Base-by-base conservation (phyloP, 2,888 invertebrate genomes). In the Folsomia candida region DNA sequence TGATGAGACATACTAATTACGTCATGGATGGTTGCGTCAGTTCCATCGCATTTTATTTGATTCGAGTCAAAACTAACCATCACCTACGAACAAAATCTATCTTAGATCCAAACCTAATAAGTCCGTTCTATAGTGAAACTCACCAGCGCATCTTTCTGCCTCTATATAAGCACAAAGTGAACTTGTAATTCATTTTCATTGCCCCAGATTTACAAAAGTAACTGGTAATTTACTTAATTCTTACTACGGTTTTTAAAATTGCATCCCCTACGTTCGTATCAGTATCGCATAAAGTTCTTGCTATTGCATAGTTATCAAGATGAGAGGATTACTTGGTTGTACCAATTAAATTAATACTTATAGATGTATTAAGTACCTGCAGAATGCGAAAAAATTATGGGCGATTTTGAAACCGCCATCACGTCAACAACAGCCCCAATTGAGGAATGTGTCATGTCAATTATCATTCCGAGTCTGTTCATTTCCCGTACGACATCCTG, bases 381-480 rank as follows among this genome's bases (percentile, higher is more conserved):
- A 2, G 89, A 88, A 81, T 89, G 89, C 81, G 83, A 80, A 58
- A 81, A 80, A 11, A 80, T 75, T 6, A 79, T 73, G 1, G 79
- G 76, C 0, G 89, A 88, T 78, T 86, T 86, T 0, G 88, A 86
- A 2, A 86, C 84, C 22, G 84, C 83, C 51, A 90, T 80, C 0
- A 87, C 86, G 74, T 87, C 87, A n/a, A 84, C 82, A 88, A 89
- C 88, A 1, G 89, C 88, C 63, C 84, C 83, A 68, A 86, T 85
- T 11, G 89, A 88, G 0, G 88, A 86, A 81, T 89, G 87, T 1
- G 87, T 87, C 61, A 88, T 83, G 81, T 89, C 89, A 57, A 89
- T 86, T 68, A 90, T 82, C 88, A 90, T 89, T 1, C 90, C 89
- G 54, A 90, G 82, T n/a, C 89, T 85, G 81, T 74, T 76, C 73